phyloP scores from a whole-genome alignment of 1,140 invertebrate genomes.

The Potamilus streckersoni region DNA sequence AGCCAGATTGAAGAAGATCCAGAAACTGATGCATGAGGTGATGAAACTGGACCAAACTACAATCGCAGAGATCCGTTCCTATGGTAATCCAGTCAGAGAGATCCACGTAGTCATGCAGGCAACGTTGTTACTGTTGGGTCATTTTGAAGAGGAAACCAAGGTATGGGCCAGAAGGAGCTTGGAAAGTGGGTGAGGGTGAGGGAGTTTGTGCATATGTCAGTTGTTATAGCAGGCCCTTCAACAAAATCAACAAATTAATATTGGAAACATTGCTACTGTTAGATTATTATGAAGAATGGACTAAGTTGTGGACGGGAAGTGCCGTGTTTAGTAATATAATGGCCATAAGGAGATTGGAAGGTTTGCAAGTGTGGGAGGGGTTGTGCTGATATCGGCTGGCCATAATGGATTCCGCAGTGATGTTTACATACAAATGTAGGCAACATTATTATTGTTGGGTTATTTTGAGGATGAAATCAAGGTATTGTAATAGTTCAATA shows the following conservation, averaged over 20 bases:
- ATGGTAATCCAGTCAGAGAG: constrained; percentile 35
- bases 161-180: constrained; percentile 14
- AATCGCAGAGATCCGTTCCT: constrained; percentile 44
- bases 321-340: too few relatives aligned
- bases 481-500: constrained; percentile 12
- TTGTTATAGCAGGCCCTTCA: not conserved
- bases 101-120: constrained; percentile 44
- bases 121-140: constrained; percentile 41
- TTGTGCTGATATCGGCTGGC: constrained; percentile 27
- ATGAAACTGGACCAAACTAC: constrained; percentile 45
- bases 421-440: constrained; percentile 43
- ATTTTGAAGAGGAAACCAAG: constrained; percentile 41
- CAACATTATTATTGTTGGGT: constrained; percentile 42
- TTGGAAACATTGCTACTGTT: not conserved
- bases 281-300: not conserved
- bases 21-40: constrained; percentile 43
- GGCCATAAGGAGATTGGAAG: too few relatives aligned
- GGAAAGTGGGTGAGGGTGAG: constrained; percentile 1
- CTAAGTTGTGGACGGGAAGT: too few relatives aligned
- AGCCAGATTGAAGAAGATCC: constrained; percentile 34
- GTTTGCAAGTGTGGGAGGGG: too few relatives aligned
- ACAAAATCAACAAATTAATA: not conserved
- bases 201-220: not conserved
- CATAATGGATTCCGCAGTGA: constrained; percentile 35
- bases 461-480: constrained; percentile 40